Evolutionary conservation across 37 sponge, comb jelly and placozoan genomes (phyloP).

Genomic region (Cliona cf. orientalis): DNA sequence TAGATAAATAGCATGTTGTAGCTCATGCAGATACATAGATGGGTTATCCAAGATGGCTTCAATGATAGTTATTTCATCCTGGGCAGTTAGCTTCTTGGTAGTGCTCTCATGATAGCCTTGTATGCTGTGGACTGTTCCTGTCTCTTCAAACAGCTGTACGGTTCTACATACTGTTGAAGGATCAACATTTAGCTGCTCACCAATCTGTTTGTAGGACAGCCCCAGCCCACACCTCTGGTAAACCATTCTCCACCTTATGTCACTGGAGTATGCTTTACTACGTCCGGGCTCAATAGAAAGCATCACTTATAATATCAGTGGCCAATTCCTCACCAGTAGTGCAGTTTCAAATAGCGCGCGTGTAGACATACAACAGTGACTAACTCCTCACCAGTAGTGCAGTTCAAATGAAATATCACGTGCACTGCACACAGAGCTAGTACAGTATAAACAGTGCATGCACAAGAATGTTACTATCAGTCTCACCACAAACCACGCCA

Average conservation of each 20-base stretch:
- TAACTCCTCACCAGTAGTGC: no score
- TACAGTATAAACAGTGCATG: no score
- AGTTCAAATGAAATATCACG: no score
- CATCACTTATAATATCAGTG: no score
- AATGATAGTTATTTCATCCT: constrained; percentile 7
- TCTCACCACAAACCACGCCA: no score
- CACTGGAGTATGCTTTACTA: constrained; percentile 9
- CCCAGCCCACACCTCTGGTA: constrained; percentile 14
- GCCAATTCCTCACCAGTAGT: no score
- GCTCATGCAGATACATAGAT: constrained; percentile 18
- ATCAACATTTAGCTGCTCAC: neutral
- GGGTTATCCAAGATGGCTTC: constrained; percentile 16
- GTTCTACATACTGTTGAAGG: constrained; percentile 12
- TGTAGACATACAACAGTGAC: no score
- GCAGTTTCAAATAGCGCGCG: no score
- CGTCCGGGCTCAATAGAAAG: neutral
- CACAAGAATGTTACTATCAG: no score
- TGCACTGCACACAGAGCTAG: no score
- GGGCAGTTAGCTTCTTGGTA: constrained; percentile 2
- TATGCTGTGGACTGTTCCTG: neutral
- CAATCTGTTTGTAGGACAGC: constrained; percentile 19
- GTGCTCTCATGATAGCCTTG: constrained; percentile 10
- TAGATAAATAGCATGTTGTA: neutral
- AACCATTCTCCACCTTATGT: constrained; percentile 36
- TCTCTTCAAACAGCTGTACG: constrained; percentile 14